These are phyloP conservation scores for Spodoptera frugiperda DNA, from an alignment of 1,140 invertebrate species.

Conservation along the genomic window DNA sequence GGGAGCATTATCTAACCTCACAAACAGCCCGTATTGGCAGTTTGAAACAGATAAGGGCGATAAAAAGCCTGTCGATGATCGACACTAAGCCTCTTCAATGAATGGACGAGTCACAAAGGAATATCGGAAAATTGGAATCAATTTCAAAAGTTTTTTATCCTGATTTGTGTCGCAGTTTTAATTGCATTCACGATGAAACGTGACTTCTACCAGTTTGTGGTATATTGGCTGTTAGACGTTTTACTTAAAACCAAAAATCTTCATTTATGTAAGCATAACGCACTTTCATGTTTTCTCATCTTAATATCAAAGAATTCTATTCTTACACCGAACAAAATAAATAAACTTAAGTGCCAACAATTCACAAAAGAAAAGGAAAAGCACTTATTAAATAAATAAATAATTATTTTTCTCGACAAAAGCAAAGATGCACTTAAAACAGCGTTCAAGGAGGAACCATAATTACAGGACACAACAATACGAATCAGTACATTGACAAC, in stretches of 20 bases:
- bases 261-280: too few relatives aligned
- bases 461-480: conserved; percentile 12
- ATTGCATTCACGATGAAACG: not conserved
- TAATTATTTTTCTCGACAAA: not conserved
- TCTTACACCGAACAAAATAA: too few relatives aligned
- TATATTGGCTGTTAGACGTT: not conserved
- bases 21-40: conserved; percentile 38
- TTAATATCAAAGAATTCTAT: too few relatives aligned
- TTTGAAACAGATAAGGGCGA: conserved; percentile 41
- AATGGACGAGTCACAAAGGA: conserved; percentile 34
- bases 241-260: too few relatives aligned
- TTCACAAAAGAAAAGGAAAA: not conserved
- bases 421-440: not conserved
- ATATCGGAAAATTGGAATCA: conserved; percentile 38
- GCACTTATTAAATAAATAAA: not conserved
- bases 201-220: not conserved
- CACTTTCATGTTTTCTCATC: too few relatives aligned
- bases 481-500: conserved; percentile 31
- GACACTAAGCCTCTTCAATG: conserved; percentile 26
- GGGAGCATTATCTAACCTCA: conserved; percentile 40
- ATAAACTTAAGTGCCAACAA: too few relatives aligned
- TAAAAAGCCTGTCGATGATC: conserved; percentile 42
- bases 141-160: conserved; percentile 34
- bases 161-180: conserved; percentile 21
- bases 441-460: not conserved